Evolutionary conservation across 2,113 vertebrate species (phyloP), one percentile per base, ranked within the genome.

Genomic region (Origma solitaria): DNA sequence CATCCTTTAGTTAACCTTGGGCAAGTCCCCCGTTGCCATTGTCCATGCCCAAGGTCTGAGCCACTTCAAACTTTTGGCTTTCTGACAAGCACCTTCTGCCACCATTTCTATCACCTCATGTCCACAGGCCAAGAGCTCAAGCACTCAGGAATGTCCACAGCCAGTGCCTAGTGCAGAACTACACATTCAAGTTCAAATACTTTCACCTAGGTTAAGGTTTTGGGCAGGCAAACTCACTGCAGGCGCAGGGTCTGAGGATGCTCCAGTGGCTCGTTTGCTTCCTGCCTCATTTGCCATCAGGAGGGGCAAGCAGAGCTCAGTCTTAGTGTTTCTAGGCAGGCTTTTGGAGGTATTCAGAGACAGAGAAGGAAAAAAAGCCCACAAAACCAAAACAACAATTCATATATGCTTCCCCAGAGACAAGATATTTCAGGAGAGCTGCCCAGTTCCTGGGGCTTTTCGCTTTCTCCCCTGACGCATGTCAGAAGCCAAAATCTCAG

Each of bases 341-440:
- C 50, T 91, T 84, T 89, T 92, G 75, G 96, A 95, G 92, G 94
- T 92, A 94, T 93, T 94, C 72, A 70, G 79, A 96, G 47, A 88
- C 33, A 25, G 28, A 82, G 60, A 45, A 68, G 56, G 38, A 75
- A 92, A 75, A 69, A 82, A 87, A 27, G 4, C 42, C 42, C 72
- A 86, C 80, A 80, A 91, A 95, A 91, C 45, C 84, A 70, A 88
- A 94, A 31, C 64, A 86, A 75, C 31, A 85, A 90, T 35, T 64
- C 50, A 68, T 75, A 83, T 33, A 49, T 1, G 4, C 57, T 94
- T 92, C 44, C 70, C 69, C 73, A 66, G 37, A 79, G 80, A 85
- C 6, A 50, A 10, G n/a, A 60, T 71, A 54, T 81, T 85, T 84
- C 69, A 85, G 70, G 79, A 94, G 83, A 94, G 45, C 37, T 92